These are phyloP conservation scores for Schizotus pectinicornis DNA, from an alignment of 2,888 invertebrate genomes.

Conservation along the genomic window DNA sequence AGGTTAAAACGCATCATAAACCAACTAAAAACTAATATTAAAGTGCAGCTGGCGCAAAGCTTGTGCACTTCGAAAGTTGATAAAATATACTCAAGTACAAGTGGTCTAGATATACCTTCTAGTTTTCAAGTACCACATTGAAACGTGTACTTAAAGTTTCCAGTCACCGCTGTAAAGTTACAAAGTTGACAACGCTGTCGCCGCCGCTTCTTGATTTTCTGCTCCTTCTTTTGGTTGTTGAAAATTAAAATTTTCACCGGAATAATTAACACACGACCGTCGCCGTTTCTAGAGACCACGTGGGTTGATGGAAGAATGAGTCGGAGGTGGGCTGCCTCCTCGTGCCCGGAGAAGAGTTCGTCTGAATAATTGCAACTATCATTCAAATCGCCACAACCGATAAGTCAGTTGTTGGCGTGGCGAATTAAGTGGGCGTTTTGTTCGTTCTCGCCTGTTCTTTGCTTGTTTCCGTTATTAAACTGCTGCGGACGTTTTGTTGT, in stretches of 20 bases:
- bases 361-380: no score
- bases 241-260: neutral
- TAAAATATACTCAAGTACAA: slow-evolving; percentile 32
- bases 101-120: slow-evolving; percentile 27
- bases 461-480: no score
- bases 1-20: slow-evolving; percentile 27
- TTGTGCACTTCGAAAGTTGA: slow-evolving; percentile 24
- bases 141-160: slow-evolving; percentile 32
- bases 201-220: slow-evolving; percentile 26
- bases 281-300: neutral
- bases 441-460: no score
- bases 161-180: slow-evolving; percentile 29
- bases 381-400: no score
- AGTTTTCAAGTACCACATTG: slow-evolving; percentile 27
- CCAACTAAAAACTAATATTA: slow-evolving; percentile 28
- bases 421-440: no score
- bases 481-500: no score
- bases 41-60: slow-evolving; percentile 22
- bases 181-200: slow-evolving; percentile 28
- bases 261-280: neutral
- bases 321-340: no score
- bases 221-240: slow-evolving; percentile 8
- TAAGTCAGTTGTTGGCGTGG: no score
- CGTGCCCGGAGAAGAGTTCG: no score
- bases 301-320: no score